Percentiles rank a stretch among this genome's conserved stretches.
Evolutionary conservation across 2,113 vertebrate species (phyloP).

Genomic region (Synchiropus splendidus): DNA sequence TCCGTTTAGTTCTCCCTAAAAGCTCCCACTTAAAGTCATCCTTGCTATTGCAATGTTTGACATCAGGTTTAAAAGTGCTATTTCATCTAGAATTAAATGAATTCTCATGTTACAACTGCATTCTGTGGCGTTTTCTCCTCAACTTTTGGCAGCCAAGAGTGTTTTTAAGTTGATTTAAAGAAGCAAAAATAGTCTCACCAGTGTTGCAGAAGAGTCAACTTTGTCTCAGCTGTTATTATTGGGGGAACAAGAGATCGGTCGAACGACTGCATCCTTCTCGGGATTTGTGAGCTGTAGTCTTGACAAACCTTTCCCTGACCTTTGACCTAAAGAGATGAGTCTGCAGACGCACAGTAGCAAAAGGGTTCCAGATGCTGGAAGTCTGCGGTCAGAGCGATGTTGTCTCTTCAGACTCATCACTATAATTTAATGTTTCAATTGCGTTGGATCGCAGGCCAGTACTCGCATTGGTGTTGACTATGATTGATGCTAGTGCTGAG

Average conservation of each 20-base stretch:
- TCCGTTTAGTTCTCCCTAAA: too few species aligned
- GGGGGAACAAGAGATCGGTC: conserved; percentile 11
- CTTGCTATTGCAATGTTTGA: too few species aligned
- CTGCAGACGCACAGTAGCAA: conserved; percentile 51
- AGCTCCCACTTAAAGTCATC: too few species aligned
- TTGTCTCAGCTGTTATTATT: conserved; percentile 22
- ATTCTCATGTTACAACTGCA: too few species aligned
- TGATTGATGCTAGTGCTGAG: conserved; percentile 10
- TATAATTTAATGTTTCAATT: conserved; percentile 18
- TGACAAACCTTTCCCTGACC: conserved; percentile 56
- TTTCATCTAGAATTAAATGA: too few species aligned
- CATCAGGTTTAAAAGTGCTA: too few species aligned
- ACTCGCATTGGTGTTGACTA: too few species aligned
- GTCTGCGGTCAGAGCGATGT: conserved; percentile 26
- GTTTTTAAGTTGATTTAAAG: too few species aligned
- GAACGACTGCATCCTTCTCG: conserved; percentile 18
- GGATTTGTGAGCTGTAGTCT: conserved; percentile 51
- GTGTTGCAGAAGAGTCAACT: too few species aligned
- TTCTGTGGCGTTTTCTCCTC: too few species aligned
- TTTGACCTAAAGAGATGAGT: conserved; percentile 42
- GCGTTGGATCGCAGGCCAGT: neutral
- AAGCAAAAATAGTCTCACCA: too few species aligned
- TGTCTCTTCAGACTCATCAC: conserved; percentile 17
- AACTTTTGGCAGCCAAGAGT: too few species aligned
- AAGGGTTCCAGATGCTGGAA: conserved; percentile 63